A percentile compares a stretch with the other conserved stretches of the same genome.
phyloP scores from a whole-genome alignment of 2,113 vertebrate genomes.

The Notiomystis cincta region DNA sequence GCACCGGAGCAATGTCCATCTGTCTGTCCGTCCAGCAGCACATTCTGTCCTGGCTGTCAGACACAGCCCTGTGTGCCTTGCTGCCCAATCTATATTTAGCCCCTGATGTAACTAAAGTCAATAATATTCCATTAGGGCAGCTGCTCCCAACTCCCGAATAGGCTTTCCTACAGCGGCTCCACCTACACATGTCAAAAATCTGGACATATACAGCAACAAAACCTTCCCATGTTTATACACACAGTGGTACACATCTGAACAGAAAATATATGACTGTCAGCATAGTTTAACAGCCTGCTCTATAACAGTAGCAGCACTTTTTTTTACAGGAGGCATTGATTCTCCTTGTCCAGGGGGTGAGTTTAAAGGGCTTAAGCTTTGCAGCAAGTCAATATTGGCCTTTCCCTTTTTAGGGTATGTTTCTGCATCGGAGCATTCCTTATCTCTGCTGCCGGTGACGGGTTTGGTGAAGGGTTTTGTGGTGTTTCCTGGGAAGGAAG shows the following conservation, averaged over 20 bases:
- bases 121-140: constrained; percentile 57
- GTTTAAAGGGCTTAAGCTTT: constrained; percentile 17
- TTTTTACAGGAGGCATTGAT: constrained; percentile 33
- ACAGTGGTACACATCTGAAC: constrained; percentile 4
- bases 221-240: constrained; percentile 32
- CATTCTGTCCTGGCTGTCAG: constrained; percentile 52
- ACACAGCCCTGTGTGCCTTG: not conserved
- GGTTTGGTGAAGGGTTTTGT: not conserved
- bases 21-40: not conserved
- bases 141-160: constrained; percentile 34
- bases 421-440: constrained; percentile 37
- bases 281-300: constrained; percentile 6
- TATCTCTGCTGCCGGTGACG: not conserved
- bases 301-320: not conserved
- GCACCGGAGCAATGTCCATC: not conserved
- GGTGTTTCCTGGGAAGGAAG: not conserved
- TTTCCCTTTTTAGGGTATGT: constrained; percentile 68
- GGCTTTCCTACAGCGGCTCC: not conserved
- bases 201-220: constrained; percentile 45
- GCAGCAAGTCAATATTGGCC: constrained; percentile 29
- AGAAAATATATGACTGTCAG: constrained; percentile 34
- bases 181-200: constrained; percentile 10
- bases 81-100: constrained; percentile 68
- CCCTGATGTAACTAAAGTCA: constrained; percentile 66
- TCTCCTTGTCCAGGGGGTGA: not conserved